Evolutionary conservation across 2,888 invertebrate species (phyloP).

Genomic region (Merodon equestris): DNA sequence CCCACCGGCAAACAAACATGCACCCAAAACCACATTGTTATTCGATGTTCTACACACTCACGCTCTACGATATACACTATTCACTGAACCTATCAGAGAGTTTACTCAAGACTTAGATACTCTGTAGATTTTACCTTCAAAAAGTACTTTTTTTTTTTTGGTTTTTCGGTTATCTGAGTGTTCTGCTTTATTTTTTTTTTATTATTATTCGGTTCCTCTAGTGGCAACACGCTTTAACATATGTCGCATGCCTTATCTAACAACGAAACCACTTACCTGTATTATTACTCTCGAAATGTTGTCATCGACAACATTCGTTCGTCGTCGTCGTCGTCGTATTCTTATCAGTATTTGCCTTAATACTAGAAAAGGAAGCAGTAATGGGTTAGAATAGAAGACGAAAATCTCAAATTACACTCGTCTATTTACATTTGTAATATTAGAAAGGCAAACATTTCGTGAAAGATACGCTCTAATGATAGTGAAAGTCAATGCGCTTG

Average conservation of each 20-base stretch:
- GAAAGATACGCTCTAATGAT: slow-evolving; percentile 67
- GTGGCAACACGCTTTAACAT: slow-evolving; percentile 45
- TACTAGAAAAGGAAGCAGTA: slow-evolving; percentile 48
- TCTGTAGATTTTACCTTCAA: slow-evolving; percentile 19
- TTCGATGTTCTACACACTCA: no score
- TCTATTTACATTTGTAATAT: slow-evolving; percentile 65
- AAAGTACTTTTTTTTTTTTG: no score
- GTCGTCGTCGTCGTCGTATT: slow-evolving; percentile 5
- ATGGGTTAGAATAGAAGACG: slow-evolving; percentile 36
- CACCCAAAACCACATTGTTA: slow-evolving; percentile 17
- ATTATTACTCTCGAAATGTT: slow-evolving; percentile 21
- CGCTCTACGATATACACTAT: not conserved
- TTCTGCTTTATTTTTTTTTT: slow-evolving; percentile 19
- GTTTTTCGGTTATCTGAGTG: slow-evolving; percentile 47
- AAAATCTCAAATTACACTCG: slow-evolving; percentile 62
- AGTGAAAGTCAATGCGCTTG: slow-evolving; percentile 67
- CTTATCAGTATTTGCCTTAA: slow-evolving; percentile 44
- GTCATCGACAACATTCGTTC: slow-evolving; percentile 13
- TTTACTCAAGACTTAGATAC: slow-evolving; percentile 42
- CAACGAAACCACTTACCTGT: slow-evolving; percentile 39
- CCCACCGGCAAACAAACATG: slow-evolving; percentile 29
- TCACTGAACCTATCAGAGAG: slow-evolving; percentile 44
- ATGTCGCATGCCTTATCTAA: slow-evolving; percentile 54
- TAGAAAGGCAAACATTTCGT: slow-evolving; percentile 30
- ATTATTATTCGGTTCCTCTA: slow-evolving; percentile 3